phyloP scores from a whole-genome alignment of 2,797 vertebrate genomes.

The Paedocypris micromegethes region DNA sequence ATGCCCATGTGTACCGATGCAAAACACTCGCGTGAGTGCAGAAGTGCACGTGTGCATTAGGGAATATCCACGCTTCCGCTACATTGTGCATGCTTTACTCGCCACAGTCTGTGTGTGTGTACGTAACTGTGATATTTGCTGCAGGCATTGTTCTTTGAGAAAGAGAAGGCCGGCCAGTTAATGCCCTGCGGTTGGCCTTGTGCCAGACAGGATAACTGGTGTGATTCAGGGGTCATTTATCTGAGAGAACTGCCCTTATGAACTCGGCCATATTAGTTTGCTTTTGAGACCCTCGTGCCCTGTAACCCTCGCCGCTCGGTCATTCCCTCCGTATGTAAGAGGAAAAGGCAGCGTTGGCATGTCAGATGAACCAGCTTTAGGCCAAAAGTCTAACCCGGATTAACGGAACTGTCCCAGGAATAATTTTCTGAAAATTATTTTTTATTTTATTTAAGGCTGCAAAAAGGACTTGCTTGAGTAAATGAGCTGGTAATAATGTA shows the following conservation, averaged over 20 bases:
- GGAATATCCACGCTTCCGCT: constrained; percentile 9
- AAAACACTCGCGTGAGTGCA: background rate
- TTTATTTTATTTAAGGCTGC: too few species aligned
- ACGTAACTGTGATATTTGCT: constrained; percentile 10
- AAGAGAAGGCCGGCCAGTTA: constrained; percentile 17
- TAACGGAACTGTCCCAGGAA: too few species aligned
- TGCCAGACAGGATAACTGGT: constrained; percentile 48
- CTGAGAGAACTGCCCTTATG: constrained; percentile 50
- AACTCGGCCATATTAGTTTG: constrained; percentile 56
- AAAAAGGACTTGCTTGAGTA: too few species aligned
- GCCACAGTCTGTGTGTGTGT: constrained; percentile 10
- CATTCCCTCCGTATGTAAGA: constrained; percentile 56
- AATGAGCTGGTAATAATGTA: too few species aligned
- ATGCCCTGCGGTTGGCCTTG: constrained; percentile 39
- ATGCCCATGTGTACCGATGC: constrained; percentile 7
- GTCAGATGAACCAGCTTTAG: too few species aligned
- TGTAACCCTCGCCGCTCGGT: constrained; percentile 48
- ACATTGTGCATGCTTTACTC: constrained; percentile 3
- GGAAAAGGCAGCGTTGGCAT: background rate
- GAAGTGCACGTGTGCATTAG: constrained; percentile 4
- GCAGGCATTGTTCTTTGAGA: constrained; percentile 24
- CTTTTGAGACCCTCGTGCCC: constrained; percentile 12
- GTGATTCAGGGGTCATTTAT: constrained; percentile 54
- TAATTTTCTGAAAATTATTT: too few species aligned
- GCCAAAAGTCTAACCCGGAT: too few species aligned